Evolutionary conservation across 2,113 vertebrate species (phyloP), one percentile per base, ranked within the genome.

Genomic region (Mixornis gularis): DNA sequence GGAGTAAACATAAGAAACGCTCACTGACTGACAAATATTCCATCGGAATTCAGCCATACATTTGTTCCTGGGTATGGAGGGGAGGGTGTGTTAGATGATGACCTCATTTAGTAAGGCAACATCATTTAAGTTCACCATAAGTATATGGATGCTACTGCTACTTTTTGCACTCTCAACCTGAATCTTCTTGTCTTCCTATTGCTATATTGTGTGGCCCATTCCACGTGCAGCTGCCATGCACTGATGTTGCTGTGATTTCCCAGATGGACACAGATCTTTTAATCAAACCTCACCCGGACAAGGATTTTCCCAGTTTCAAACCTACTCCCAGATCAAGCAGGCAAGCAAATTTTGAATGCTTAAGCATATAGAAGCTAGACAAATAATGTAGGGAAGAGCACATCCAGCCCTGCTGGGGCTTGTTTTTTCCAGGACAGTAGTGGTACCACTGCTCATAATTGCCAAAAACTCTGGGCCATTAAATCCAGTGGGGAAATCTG

Each of bases 1-100:
- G 93, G 89, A 93, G 95, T 94, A 97, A 94, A 89, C 85, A 90
- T 66, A 91, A 95, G 95, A 93, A 96, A 89, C 79, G 92, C 38
- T 55, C 89, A 59, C 84, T 85, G 91, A 91, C 87, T 93, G 92
- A 94, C 85, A 93, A 93, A 84, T 81, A 91, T 96, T 93, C 89
- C 82, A 95, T 77, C 86, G 65, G 78, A 92, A 88, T 92, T 93
- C 83, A 92, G 72, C 40, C 58, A 64, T 15, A 7, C 30, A 60
- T 66, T 85, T 10, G 2, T 58, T 79, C 55, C 34, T 7, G 2
- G 29, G 46, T 10, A 3, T 18, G 44, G 65, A 58, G 18, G 25
- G 56, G 29, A 85, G 64, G 64, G 62, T 15, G 11, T 71, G 36
- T 72, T 77, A n/a, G 84, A 89, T 81, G 73, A 65, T n/a, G 66